Percentiles rank a stretch among this genome's conserved stretches.
phyloP scores from a whole-genome alignment of 2,113 vertebrate species.

The Melanocharis versteri region DNA sequence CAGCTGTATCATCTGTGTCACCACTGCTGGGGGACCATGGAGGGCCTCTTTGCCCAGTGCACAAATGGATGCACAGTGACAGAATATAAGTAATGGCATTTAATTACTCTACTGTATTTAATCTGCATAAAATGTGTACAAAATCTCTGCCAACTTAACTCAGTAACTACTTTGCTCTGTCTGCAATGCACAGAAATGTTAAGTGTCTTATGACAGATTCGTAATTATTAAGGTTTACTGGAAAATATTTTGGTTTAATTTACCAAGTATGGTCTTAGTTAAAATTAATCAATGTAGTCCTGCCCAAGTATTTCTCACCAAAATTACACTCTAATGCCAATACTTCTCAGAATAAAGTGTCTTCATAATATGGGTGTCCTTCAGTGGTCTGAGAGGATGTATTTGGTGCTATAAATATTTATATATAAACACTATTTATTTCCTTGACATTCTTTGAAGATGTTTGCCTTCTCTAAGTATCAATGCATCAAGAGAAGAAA shows the following conservation, averaged over 20 bases:
- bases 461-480: background rate
- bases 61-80: background rate
- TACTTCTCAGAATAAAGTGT: background rate
- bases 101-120: background rate
- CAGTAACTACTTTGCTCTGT: background rate
- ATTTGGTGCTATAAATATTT: conserved; percentile 4
- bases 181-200: background rate
- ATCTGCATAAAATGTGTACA: background rate
- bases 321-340: background rate
- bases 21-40: background rate
- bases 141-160: background rate
- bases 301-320: background rate
- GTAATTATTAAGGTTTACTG: background rate
- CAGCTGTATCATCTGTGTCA: background rate
- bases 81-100: background rate
- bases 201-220: background rate
- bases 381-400: background rate
- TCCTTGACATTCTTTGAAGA: background rate
- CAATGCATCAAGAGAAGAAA: background rate
- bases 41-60: background rate
- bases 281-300: background rate
- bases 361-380: background rate
- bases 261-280: background rate
- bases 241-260: background rate
- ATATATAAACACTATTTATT: background rate